Conservation (phyloP, 1,140 invertebrate species). For the Bombus picipes region DNA sequence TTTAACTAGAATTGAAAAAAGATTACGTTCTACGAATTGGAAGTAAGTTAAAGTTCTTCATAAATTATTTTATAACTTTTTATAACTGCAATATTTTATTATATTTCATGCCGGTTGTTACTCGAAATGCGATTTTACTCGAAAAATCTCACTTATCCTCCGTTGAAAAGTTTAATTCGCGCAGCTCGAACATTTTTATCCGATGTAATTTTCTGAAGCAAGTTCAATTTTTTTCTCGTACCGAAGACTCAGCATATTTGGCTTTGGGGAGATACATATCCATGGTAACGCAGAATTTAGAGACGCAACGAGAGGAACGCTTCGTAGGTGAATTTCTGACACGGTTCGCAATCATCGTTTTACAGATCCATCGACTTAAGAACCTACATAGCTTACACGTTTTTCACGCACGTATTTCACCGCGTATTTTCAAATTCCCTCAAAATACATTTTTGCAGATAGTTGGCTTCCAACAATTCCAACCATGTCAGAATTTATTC, state of each 20-base stretch:
- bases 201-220: constrained; percentile 14
- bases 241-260: constrained; percentile 24
- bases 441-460: not conserved
- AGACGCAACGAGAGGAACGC: not conserved
- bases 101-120: not conserved
- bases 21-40: not conserved
- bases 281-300: constrained; percentile 11
- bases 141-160: not conserved
- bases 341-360: not conserved
- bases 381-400: not conserved
- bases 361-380: not conserved
- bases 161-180: not conserved
- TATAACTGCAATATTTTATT: not conserved
- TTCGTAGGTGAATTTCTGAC: constrained; percentile 13
- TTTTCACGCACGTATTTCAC: not conserved
- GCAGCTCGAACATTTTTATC: not conserved
- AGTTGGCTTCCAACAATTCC: not conserved
- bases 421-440: too few relatives aligned
- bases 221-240: constrained; percentile 26
- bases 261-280: constrained; percentile 15
- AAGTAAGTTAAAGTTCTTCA: not conserved
- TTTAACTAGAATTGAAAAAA: not conserved
- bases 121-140: not conserved
- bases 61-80: not conserved
- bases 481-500: not conserved